Evolutionary conservation across 2,797 vertebrate species (phyloP), one percentile per base, ranked within the genome.

Genomic region (Lithobates pipiens): DNA sequence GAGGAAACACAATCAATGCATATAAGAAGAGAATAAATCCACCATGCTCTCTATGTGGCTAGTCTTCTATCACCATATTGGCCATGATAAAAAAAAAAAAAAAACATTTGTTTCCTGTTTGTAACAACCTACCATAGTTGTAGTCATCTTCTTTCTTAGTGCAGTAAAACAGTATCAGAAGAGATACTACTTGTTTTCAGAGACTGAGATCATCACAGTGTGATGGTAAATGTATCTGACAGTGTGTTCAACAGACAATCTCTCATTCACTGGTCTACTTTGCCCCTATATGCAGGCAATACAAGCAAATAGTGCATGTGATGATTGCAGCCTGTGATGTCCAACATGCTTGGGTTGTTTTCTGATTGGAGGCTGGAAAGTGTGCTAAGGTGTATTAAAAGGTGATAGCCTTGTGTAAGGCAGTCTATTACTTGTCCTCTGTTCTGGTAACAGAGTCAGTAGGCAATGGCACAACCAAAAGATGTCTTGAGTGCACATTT

Each of bases 121-220:
- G 32, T 68, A 80, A 65, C 36, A 68, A 68, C 18, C 29, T 70
- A 29, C 69, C 42, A 74, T 84, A 83, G 16, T 25, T 87, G 73
- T 80, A 29, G 57, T 78, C 80, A 82, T 69, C 44, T 82, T 42
- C 42, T 50, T 80, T 68, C 61, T 79, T 68, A 82, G 67, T 87
- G 63, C 71, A 80, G 81, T 87, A 84, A 78, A 83, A 83, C 76
- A 83, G 63, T 84, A 78, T 78, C 57, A 87, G 32, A 73, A 63
- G 77, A 23, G 23, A 77, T 69, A 79, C 13, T 42, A 71, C n/a
- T 68, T 67, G 13, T 83, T 70, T 68, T 80, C 79, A 70, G 25
- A 87, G 86, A 80, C 86, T 80, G 36, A 63, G 32, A 79, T 87
- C 76, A 74, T 83, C 85, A 87, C 80, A 77, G 74, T 78, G 85